These are phyloP conservation scores for Stigmatopora argus DNA, from an alignment of 2,113 vertebrate genomes.

Conservation along the genomic window DNA sequence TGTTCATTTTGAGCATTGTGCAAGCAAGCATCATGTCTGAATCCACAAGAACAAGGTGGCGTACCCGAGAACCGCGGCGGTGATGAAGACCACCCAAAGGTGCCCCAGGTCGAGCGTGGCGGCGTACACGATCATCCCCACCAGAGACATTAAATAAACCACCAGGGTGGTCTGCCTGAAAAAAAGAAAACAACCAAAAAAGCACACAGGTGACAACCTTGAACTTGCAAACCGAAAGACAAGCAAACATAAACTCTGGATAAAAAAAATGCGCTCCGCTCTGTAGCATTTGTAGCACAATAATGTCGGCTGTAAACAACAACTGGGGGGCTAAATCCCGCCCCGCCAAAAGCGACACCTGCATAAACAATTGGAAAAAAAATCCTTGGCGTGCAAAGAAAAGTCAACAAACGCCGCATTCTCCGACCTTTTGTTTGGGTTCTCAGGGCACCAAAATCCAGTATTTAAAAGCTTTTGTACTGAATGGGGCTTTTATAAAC, in stretches of 20 bases:
- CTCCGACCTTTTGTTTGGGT: too few species aligned
- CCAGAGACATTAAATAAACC: constrained; percentile 84
- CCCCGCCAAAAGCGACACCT: constrained; percentile 37
- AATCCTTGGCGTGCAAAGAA: neutral
- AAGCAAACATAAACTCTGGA: too few species aligned
- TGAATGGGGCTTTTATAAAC: too few species aligned
- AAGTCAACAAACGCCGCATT: constrained; percentile 12
- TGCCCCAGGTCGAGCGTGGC: constrained; percentile 76
- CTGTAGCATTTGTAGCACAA: constrained; percentile 11
- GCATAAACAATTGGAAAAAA: constrained; percentile 31
- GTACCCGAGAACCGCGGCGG: constrained; percentile 84
- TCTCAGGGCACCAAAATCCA: too few species aligned
- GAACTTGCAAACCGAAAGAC: neutral
- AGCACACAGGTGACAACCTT: neutral
- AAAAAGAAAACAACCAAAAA: constrained; percentile 7
- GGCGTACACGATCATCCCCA: constrained; percentile 84
- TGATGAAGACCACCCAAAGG: constrained; percentile 92
- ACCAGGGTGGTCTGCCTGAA: constrained; percentile 83
- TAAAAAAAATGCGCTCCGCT: neutral
- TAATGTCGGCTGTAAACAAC: constrained; percentile 1
- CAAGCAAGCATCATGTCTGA: too few species aligned
- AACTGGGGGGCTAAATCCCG: neutral
- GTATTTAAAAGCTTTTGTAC: too few species aligned
- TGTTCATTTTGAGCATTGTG: neutral
- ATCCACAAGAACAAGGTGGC: too few species aligned